Evolutionary conservation across 2,113 vertebrate genomes (phyloP).

Genomic region (Electrona antarctica): DNA sequence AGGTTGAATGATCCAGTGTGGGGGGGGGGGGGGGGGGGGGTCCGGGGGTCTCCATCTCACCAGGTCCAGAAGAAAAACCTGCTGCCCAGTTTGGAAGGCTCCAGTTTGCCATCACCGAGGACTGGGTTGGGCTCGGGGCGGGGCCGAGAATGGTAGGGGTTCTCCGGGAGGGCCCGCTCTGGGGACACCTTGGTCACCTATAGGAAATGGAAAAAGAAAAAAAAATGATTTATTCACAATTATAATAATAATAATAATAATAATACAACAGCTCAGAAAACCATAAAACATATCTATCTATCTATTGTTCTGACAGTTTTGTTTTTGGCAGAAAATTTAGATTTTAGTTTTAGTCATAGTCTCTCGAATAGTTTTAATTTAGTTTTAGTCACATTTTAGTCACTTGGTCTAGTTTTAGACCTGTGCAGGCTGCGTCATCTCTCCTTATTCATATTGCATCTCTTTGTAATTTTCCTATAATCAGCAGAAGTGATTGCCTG

Average conservation of each 20-base stretch:
- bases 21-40: not conserved
- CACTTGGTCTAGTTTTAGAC: too few species aligned
- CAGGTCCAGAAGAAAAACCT: slow-evolving; percentile 89
- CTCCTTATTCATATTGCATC: too few species aligned
- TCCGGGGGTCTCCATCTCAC: slow-evolving; percentile 71
- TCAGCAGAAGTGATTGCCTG: too few species aligned
- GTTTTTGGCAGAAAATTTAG: too few species aligned
- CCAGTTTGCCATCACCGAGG: slow-evolving; percentile 84
- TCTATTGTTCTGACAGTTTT: too few species aligned
- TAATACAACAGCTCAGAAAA: not conserved
- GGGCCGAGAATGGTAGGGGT: slow-evolving; percentile 87
- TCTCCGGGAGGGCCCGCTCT: slow-evolving; percentile 87
- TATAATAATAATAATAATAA: too few species aligned
- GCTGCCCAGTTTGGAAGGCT: slow-evolving; percentile 89
- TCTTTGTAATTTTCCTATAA: too few species aligned
- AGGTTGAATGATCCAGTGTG: slow-evolving; percentile 7
- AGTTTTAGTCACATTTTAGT: too few species aligned
- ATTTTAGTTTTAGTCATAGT: too few species aligned
- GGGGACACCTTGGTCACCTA: slow-evolving; percentile 98
- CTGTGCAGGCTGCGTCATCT: too few species aligned
- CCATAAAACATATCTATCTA: too few species aligned
- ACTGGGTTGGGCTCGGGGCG: slow-evolving; percentile 86
- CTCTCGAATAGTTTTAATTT: too few species aligned
- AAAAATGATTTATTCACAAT: not conserved
- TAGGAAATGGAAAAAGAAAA: slow-evolving; percentile 12